These are phyloP conservation scores for Empidonax alnorum DNA, from an alignment of 2,113 vertebrate species.

Conservation along the genomic window DNA sequence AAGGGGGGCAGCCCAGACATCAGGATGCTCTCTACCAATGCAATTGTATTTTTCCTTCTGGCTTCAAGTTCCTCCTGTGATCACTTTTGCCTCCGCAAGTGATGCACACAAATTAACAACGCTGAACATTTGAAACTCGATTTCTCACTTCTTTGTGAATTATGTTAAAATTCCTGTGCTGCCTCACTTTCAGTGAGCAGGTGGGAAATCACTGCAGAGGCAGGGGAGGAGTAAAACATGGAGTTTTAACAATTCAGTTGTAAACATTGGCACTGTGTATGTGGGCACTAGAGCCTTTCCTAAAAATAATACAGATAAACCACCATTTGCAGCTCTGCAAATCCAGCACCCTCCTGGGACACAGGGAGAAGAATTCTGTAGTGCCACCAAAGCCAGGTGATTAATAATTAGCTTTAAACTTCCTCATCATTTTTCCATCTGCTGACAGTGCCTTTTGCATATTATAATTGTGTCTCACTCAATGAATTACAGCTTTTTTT, in stretches of 20 bases:
- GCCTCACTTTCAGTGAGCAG: neutral
- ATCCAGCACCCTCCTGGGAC: conserved; percentile 10
- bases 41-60: neutral
- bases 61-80: neutral
- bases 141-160: neutral
- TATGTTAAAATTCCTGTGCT: neutral
- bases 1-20: neutral
- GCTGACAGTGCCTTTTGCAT: conserved; percentile 44
- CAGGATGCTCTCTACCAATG: neutral
- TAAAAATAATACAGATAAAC: neutral
- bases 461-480: conserved; percentile 37
- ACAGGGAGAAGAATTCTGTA: neutral
- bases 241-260: conserved; percentile 11
- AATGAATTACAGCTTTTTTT: neutral
- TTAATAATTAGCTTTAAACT: conserved; percentile 58
- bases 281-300: neutral
- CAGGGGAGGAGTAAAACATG: neutral
- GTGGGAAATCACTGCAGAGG: conserved; percentile 16
- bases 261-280: neutral
- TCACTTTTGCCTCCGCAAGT: neutral
- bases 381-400: conserved; percentile 42
- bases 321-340: neutral
- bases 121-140: neutral
- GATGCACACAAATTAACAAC: neutral
- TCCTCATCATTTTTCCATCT: conserved; percentile 42